phyloP scores from a whole-genome alignment of 2,113 vertebrate genomes.

The Aspidoscelis tigris region DNA sequence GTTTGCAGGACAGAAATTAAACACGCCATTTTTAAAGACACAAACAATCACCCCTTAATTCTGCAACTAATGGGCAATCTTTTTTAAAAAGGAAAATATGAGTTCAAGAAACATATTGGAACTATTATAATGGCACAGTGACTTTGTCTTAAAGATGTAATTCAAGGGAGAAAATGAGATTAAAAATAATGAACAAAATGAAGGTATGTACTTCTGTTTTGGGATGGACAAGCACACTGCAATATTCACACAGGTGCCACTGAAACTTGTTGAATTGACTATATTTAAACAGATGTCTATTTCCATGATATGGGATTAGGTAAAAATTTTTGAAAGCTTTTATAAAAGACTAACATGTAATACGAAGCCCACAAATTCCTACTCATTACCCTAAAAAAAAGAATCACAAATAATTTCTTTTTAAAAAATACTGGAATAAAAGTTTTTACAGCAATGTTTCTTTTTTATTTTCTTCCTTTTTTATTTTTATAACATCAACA shows the following conservation, averaged over 20 bases:
- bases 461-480: too few relatives aligned
- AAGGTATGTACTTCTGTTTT: neutral
- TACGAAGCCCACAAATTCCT: neutral
- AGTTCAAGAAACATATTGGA: neutral
- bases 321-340: neutral
- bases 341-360: neutral
- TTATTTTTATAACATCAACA: neutral
- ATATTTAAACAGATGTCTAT: neutral
- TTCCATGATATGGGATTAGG: neutral
- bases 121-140: neutral
- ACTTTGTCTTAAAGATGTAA: too few relatives aligned
- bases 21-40: neutral
- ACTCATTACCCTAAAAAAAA: neutral
- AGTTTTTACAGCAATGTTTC: neutral
- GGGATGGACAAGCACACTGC: neutral
- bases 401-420: neutral
- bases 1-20: neutral
- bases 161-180: neutral
- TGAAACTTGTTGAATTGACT: neutral
- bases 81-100: neutral
- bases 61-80: neutral
- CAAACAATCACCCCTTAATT: neutral
- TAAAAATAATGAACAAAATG: neutral
- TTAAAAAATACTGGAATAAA: neutral
- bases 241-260: neutral